A percentile compares a stretch with the other conserved stretches of the same genome.
These are phyloP conservation scores for Diploscapter pachys DNA, from an alignment of 1,140 invertebrate species.

Conservation along the genomic window DNA sequence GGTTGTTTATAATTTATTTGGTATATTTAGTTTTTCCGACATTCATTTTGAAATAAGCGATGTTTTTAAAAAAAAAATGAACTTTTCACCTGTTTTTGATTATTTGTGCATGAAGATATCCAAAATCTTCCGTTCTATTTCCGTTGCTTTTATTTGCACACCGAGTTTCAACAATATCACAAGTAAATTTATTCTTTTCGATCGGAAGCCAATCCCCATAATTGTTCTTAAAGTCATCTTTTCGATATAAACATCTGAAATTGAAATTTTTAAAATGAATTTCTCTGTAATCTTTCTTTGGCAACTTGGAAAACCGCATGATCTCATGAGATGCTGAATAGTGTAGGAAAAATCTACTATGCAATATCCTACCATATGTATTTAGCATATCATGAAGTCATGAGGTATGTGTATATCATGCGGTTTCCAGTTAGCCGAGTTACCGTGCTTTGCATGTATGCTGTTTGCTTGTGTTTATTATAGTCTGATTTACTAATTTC, in stretches of 20 bases:
- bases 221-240: background rate
- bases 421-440: background rate
- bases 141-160: background rate
- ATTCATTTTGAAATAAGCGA: background rate
- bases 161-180: background rate
- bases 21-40: background rate
- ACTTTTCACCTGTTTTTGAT: background rate
- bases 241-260: conserved; percentile 3
- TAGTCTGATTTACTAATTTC: background rate
- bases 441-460: background rate
- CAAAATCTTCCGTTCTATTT: background rate
- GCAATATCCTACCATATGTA: too few relatives aligned
- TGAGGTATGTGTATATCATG: too few relatives aligned
- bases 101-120: conserved; percentile 4
- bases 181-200: background rate
- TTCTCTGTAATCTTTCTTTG: background rate
- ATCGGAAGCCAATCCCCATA: background rate
- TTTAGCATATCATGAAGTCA: too few relatives aligned
- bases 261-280: background rate
- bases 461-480: background rate
- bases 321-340: too few relatives aligned
- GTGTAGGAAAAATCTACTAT: too few relatives aligned
- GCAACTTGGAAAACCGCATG: too few relatives aligned
- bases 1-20: background rate
- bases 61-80: background rate